These are phyloP conservation scores for Microchrysa polita DNA, from an alignment of 2,888 invertebrate genomes.

Conservation along the genomic window DNA sequence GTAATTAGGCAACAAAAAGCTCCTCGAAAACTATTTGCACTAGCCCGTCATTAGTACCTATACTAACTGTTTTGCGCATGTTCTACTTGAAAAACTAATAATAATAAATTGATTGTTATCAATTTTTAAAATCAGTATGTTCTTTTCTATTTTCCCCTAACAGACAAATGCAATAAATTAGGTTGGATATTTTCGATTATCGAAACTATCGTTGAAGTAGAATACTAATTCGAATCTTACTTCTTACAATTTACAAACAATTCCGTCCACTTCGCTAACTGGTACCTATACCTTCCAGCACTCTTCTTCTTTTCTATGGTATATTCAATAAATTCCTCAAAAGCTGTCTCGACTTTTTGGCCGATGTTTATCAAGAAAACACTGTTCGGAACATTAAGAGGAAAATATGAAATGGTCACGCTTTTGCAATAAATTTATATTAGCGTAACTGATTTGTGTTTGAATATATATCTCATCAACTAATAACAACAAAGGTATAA, in stretches of 20 bases:
- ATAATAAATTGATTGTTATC: not conserved
- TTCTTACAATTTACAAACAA: no score
- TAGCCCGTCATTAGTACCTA: not conserved
- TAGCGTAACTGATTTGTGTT: constrained; percentile 22
- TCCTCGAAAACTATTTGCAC: not conserved
- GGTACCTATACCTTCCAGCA: not conserved
- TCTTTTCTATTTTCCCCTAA: not conserved
- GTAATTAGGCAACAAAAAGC: no score
- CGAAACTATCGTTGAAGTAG: not conserved
- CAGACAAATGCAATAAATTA: not conserved
- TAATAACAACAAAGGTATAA: not conserved
- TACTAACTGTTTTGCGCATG: not conserved
- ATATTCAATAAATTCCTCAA: constrained; percentile 28
- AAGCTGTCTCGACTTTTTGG: not conserved
- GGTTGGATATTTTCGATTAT: not conserved
- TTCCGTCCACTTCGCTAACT: not conserved
- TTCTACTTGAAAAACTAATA: not conserved
- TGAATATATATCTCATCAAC: not conserved
- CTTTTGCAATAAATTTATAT: constrained; percentile 36
- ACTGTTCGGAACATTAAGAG: constrained; percentile 16
- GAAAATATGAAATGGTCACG: constrained; percentile 38
- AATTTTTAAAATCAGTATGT: not conserved
- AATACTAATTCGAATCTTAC: not conserved
- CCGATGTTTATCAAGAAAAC: constrained; percentile 37
- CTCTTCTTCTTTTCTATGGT: no score